Conservation (phyloP, 2,113 vertebrate genomes). For the Odobenus rosmarus region DNA sequence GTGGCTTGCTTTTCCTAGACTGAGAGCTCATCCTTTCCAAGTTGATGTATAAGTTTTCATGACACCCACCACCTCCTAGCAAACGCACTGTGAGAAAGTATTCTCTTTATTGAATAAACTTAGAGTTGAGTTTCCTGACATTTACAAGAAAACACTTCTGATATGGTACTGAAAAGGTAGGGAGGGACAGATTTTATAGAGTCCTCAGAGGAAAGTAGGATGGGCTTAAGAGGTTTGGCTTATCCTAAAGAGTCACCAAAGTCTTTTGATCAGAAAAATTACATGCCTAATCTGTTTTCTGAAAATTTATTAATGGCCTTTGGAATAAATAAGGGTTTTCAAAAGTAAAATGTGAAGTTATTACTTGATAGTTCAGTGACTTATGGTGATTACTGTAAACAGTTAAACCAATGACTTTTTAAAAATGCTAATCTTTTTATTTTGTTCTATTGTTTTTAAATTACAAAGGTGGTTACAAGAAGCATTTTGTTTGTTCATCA, state of each 20-base stretch:
- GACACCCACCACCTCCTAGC: not conserved
- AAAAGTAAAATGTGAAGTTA: not conserved
- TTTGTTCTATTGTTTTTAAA: not conserved
- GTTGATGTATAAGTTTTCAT: not conserved
- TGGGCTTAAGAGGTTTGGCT: not conserved
- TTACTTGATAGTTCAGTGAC: not conserved
- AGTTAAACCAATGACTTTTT: not conserved
- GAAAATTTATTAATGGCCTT: not conserved
- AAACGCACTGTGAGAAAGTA: not conserved
- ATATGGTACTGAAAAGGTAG: not conserved
- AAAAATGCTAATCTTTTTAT: not conserved
- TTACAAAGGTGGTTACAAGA: not conserved
- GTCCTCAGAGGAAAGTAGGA: not conserved
- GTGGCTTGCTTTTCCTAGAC: not conserved
- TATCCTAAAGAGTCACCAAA: not conserved
- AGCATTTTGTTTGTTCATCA: slow-evolving; percentile 37
- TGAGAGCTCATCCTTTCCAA: not conserved
- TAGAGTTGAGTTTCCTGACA: not conserved
- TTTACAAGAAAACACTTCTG: not conserved
- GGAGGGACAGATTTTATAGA: not conserved
- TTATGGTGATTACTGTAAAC: not conserved
- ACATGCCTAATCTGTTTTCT: not conserved
- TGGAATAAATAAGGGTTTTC: not conserved
- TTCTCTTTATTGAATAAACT: not conserved
- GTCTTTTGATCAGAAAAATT: not conserved